A percentile compares a stretch with the other conserved stretches of the same genome.
Evolutionary conservation across 2,797 vertebrate species (phyloP).

Genomic region (Iguana delicatissima): DNA sequence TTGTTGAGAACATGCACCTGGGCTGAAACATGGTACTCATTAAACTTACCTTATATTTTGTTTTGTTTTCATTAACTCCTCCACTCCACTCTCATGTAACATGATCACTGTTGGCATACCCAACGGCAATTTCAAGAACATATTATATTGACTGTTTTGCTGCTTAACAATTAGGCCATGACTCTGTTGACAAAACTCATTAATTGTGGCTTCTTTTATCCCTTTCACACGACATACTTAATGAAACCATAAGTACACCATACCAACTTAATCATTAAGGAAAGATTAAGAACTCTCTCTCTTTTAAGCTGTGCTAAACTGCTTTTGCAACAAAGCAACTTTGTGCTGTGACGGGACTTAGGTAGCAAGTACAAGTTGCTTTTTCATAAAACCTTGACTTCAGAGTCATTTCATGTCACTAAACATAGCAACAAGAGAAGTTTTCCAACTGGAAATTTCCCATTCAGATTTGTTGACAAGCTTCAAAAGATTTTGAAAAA

Average conservation of each 20-base stretch:
- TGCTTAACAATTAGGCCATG: slow-evolving; percentile 66
- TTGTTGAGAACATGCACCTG: slow-evolving; percentile 70
- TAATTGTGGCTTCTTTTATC: slow-evolving; percentile 63
- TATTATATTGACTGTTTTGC: slow-evolving; percentile 60
- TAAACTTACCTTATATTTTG: slow-evolving; percentile 37
- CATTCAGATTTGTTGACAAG: not conserved
- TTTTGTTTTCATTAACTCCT: slow-evolving; percentile 38
- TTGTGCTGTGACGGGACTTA: slow-evolving; percentile 25
- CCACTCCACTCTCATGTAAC: slow-evolving; percentile 52
- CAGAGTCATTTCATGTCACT: slow-evolving; percentile 14
- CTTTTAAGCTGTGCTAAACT: slow-evolving; percentile 26
- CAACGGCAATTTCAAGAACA: slow-evolving; percentile 61
- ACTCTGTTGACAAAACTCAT: slow-evolving; percentile 58
- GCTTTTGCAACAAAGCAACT: slow-evolving; percentile 11
- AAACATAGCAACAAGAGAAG: not conserved
- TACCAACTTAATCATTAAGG: slow-evolving; percentile 55
- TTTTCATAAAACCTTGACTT: slow-evolving; percentile 34
- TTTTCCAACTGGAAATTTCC: not conserved
- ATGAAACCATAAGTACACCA: slow-evolving; percentile 69
- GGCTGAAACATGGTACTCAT: slow-evolving; percentile 52
- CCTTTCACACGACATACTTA: slow-evolving; percentile 51
- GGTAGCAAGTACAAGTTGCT: not conserved
- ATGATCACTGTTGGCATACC: slow-evolving; percentile 60
- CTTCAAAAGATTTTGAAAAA: slow-evolving; percentile 19
- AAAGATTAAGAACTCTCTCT: slow-evolving; percentile 38